A percentile compares a stretch with the other conserved stretches of the same genome.
Conservation (phyloP, 2,888 invertebrate genomes). For the Morpho achilles region DNA sequence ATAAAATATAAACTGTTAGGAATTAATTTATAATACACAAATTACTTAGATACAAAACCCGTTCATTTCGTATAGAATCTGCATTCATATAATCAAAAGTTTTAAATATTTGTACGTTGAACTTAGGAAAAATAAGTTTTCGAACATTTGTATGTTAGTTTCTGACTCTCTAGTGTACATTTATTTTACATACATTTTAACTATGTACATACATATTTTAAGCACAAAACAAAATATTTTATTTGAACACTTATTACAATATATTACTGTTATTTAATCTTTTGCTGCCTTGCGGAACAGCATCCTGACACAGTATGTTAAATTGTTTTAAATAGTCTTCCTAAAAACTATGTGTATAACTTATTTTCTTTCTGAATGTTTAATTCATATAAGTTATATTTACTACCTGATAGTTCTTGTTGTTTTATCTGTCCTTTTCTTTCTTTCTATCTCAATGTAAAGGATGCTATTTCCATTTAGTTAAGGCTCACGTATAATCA, state of each 20-base stretch:
- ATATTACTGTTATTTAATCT: constrained; percentile 18
- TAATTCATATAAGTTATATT: too few relatives aligned
- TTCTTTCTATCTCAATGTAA: constrained; percentile 1
- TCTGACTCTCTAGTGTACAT: neutral
- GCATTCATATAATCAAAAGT: too few relatives aligned
- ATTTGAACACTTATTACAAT: neutral
- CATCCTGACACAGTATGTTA: constrained; percentile 27
- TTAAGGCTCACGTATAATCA: neutral
- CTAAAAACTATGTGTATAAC: neutral
- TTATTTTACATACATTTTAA: neutral
- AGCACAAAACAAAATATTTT: neutral
- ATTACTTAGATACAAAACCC: too few relatives aligned
- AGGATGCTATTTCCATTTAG: constrained; percentile 19
- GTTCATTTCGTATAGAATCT: too few relatives aligned
- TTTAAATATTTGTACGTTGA: too few relatives aligned
- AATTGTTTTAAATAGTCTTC: neutral
- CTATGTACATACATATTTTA: too few relatives aligned
- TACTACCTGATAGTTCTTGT: neutral
- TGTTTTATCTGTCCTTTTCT: constrained; percentile 4
- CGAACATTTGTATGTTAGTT: neutral
- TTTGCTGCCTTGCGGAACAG: constrained; percentile 27
- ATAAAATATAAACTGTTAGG: too few relatives aligned
- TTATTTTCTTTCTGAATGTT: constrained; percentile 14
- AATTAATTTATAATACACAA: too few relatives aligned
- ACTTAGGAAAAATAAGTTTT: too few relatives aligned